phyloP scores from a whole-genome alignment of 2,797 vertebrate genomes.

The Melanotaenia pygmaea region DNA sequence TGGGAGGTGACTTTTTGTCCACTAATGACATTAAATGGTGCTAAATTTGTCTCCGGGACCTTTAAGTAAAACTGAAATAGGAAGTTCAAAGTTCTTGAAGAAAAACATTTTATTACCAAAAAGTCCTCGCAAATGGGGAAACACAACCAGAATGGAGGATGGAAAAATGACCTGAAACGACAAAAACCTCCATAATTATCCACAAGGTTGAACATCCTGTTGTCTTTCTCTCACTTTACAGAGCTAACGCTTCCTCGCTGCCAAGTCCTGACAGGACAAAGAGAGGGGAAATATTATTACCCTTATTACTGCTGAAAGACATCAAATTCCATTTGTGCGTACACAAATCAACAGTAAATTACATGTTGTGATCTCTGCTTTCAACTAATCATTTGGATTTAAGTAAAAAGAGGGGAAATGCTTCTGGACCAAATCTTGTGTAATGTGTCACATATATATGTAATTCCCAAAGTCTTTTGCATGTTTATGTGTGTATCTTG shows the following conservation, averaged over 20 bases:
- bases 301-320: slow-evolving; percentile 70
- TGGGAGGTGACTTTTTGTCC: too few relatives aligned
- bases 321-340: slow-evolving; percentile 71
- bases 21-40: too few relatives aligned
- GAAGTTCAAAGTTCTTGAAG: too few relatives aligned
- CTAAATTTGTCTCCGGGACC: too few relatives aligned
- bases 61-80: too few relatives aligned
- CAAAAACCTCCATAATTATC: too few relatives aligned
- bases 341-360: slow-evolving; percentile 78
- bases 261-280: slow-evolving; percentile 58
- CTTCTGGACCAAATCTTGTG: slow-evolving; percentile 67
- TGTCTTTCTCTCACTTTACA: slow-evolving; percentile 17
- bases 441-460: slow-evolving; percentile 79
- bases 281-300: slow-evolving; percentile 61
- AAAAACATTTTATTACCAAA: too few relatives aligned
- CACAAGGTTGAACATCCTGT: too few relatives aligned
- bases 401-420: slow-evolving; percentile 41
- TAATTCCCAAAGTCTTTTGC: slow-evolving; percentile 75
- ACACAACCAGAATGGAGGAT: too few relatives aligned
- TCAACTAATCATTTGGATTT: slow-evolving; percentile 70
- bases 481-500: slow-evolving; percentile 37
- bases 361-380: slow-evolving; percentile 75
- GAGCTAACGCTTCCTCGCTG: slow-evolving; percentile 47
- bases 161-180: too few relatives aligned
- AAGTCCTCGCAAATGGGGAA: too few relatives aligned